Evolutionary conservation across 1,140 invertebrate species (phyloP).

Genomic region (Drosophila santomea): DNA sequence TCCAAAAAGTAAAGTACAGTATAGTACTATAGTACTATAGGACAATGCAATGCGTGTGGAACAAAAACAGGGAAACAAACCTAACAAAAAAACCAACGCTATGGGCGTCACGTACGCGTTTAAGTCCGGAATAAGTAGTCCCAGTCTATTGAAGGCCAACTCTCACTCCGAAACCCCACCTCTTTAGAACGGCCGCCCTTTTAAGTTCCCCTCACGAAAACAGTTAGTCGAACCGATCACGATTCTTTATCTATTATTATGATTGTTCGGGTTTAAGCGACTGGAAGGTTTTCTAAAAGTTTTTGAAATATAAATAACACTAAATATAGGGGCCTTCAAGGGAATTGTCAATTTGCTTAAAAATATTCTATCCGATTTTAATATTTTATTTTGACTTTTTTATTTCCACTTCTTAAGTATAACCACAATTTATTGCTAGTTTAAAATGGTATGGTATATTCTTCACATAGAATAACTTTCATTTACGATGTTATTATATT

Average conservation of each 20-base stretch:
- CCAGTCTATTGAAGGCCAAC: background rate
- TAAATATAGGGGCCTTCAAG: too few relatives aligned
- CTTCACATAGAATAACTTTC: too few relatives aligned
- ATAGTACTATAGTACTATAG: too few relatives aligned
- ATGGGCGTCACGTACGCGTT: constrained; percentile 56
- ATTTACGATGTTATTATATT: too few relatives aligned
- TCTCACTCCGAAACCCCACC: background rate
- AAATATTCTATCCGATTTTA: too few relatives aligned
- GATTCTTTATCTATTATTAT: constrained; percentile 24
- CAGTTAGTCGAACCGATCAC: constrained; percentile 39
- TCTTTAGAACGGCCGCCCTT: constrained; percentile 11
- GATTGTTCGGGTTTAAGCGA: background rate
- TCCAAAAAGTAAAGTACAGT: constrained; percentile 20
- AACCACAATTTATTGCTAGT: too few relatives aligned
- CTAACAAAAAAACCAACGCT: constrained; percentile 33
- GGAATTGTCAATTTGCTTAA: too few relatives aligned
- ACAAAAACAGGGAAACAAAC: constrained; percentile 11
- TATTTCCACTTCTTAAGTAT: too few relatives aligned
- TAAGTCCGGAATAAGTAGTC: constrained; percentile 11
- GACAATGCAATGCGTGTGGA: constrained; percentile 32
- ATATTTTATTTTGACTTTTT: too few relatives aligned
- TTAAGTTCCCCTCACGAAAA: constrained; percentile 43
- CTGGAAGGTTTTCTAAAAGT: constrained; percentile 4
- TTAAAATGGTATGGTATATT: too few relatives aligned
- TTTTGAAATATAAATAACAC: too few relatives aligned